Evolutionary conservation across 2,113 vertebrate genomes (phyloP).

Genomic region (Mastomys coucha): DNA sequence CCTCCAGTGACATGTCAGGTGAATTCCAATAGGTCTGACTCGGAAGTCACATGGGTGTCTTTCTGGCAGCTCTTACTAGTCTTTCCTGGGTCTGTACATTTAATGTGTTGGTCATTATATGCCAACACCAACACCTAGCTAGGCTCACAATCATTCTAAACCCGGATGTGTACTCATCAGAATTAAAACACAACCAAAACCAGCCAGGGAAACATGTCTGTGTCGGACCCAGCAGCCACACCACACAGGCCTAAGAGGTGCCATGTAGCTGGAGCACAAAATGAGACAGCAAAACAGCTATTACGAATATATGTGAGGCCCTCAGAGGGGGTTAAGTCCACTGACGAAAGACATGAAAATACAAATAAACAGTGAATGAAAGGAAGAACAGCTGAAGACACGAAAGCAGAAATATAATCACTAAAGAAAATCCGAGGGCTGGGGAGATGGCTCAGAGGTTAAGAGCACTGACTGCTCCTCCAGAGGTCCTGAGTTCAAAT

Average conservation of each 20-base stretch:
- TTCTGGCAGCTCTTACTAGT: neutral
- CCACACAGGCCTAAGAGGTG: neutral
- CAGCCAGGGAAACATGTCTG: neutral
- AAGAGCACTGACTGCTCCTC: too few relatives aligned
- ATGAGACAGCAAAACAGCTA: fast-evolving
- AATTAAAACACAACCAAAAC: neutral
- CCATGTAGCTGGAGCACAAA: neutral
- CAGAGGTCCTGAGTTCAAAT: too few relatives aligned
- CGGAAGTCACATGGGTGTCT: neutral
- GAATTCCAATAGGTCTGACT: neutral
- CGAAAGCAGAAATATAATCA: neutral
- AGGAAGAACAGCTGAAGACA: neutral
- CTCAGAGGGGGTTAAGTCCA: neutral
- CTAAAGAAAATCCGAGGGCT: too few relatives aligned
- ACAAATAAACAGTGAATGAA: neutral
- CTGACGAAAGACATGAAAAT: neutral
- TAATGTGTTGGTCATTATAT: neutral
- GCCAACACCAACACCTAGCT: neutral
- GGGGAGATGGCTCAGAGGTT: too few relatives aligned
- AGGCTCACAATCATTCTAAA: neutral
- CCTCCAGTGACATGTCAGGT: neutral
- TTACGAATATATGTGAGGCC: neutral
- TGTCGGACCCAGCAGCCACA: neutral
- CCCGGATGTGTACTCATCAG: neutral
- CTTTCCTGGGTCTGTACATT: neutral